Conservation (phyloP, 2,113 vertebrate species). For the Acrocephalus arundinaceus region DNA sequence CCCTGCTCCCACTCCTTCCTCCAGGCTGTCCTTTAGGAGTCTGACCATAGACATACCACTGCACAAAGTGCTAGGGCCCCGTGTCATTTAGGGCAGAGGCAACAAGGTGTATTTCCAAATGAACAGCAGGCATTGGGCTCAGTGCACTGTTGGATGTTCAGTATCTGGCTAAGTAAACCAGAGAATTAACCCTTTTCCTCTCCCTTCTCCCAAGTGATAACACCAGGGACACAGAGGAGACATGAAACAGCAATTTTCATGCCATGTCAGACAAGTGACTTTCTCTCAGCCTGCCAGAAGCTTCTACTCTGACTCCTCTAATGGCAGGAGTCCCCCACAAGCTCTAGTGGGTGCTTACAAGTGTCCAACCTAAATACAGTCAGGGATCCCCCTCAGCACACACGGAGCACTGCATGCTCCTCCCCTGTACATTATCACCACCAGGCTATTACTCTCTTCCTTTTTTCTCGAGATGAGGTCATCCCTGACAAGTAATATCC, state of each 20-base stretch:
- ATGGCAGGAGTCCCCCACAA: not conserved
- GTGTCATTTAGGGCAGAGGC: not conserved
- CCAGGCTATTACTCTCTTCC: not conserved
- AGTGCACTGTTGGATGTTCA: not conserved
- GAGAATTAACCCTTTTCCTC: not conserved
- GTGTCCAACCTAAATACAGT: fast-evolving
- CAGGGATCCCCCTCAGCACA: not conserved
- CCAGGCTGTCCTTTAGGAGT: not conserved
- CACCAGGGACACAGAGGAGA: not conserved
- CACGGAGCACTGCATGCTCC: not conserved
- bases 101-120: not conserved
- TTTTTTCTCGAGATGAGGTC: not conserved
- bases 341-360: not conserved
- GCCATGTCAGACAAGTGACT: not conserved
- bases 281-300: not conserved
- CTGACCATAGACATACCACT: not conserved
- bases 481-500: not conserved
- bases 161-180: not conserved
- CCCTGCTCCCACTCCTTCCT: not conserved
- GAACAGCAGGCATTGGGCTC: not conserved
- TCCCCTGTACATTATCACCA: not conserved
- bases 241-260: not conserved
- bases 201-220: not conserved
- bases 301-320: not conserved
- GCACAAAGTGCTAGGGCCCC: not conserved